These are phyloP conservation scores for Tipula lateralis DNA, from an alignment of 2,888 invertebrate genomes.

Conservation along the genomic window DNA sequence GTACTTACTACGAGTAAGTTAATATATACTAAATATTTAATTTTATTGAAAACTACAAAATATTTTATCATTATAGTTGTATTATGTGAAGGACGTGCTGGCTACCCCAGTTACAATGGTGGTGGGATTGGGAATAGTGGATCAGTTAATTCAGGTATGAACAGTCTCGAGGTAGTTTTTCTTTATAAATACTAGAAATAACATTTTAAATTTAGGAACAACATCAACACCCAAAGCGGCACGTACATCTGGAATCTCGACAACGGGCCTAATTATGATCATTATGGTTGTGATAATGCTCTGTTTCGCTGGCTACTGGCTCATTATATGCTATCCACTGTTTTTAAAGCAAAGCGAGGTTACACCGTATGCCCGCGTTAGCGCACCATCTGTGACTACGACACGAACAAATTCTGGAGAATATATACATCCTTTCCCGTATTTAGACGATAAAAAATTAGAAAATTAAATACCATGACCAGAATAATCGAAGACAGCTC, in stretches of 20 bases:
- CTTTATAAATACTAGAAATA: neutral
- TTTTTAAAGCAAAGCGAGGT: slow-evolving; percentile 47
- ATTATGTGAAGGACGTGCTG: neutral
- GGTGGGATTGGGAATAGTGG: neutral
- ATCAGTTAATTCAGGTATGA: neutral
- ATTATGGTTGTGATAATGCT: slow-evolving; percentile 52
- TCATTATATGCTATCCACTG: slow-evolving; percentile 62
- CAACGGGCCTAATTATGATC: slow-evolving; percentile 61
- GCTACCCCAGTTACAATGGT: neutral
- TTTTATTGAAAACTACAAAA: neutral
- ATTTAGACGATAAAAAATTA: neutral
- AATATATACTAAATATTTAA: neutral
- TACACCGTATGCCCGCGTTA: neutral
- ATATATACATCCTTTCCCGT: neutral
- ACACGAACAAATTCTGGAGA: neutral
- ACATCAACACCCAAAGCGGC: neutral
- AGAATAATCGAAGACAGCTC: neutral
- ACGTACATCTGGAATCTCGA: slow-evolving; percentile 51
- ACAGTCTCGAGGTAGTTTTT: neutral
- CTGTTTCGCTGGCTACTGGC: slow-evolving; percentile 57
- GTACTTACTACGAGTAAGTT: neutral
- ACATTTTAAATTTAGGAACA: neutral
- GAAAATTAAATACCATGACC: neutral
- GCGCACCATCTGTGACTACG: neutral
- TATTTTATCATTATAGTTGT: slow-evolving; percentile 2